A percentile compares a stretch with the other conserved stretches of the same genome.
Evolutionary conservation across 1,140 invertebrate species (phyloP).

Genomic region (Spodoptera frugiperda): DNA sequence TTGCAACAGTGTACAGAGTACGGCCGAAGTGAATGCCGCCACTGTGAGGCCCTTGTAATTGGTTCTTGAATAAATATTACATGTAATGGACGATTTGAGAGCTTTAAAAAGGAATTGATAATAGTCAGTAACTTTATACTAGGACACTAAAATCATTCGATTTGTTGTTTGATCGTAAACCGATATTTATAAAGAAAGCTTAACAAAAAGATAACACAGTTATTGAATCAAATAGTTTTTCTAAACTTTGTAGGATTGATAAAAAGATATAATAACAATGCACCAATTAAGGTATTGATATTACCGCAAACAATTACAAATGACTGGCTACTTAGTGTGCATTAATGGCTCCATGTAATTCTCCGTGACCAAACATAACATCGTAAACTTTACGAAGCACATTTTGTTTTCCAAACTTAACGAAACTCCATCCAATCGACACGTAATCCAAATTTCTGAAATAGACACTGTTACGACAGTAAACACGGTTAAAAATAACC

Average conservation of each 20-base stretch:
- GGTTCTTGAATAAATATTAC: conserved; percentile 5
- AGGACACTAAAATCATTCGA: background rate
- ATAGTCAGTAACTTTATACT: background rate
- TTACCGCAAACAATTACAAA: too few relatives aligned
- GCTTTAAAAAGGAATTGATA: background rate
- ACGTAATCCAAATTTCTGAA: conserved; percentile 35
- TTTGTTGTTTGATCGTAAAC: too few relatives aligned
- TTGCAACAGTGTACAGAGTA: conserved; percentile 19
- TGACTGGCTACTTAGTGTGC: too few relatives aligned
- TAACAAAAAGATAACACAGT: too few relatives aligned
- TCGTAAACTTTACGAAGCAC: background rate
- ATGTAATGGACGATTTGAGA: background rate
- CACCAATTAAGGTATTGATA: too few relatives aligned
- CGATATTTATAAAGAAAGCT: too few relatives aligned
- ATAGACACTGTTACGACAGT: conserved; percentile 47
- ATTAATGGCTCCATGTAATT: background rate
- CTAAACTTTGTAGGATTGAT: too few relatives aligned
- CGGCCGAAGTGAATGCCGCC: background rate
- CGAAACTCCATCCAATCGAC: conserved; percentile 27
- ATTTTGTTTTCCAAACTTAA: conserved; percentile 4
- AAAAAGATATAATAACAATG: too few relatives aligned
- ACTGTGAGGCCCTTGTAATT: background rate
- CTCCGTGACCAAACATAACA: background rate
- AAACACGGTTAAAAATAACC: conserved; percentile 47
- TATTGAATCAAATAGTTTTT: too few relatives aligned